These are phyloP conservation scores for Catharus fuscescens DNA, from an alignment of 2,113 vertebrate genomes.

Conservation along the genomic window DNA sequence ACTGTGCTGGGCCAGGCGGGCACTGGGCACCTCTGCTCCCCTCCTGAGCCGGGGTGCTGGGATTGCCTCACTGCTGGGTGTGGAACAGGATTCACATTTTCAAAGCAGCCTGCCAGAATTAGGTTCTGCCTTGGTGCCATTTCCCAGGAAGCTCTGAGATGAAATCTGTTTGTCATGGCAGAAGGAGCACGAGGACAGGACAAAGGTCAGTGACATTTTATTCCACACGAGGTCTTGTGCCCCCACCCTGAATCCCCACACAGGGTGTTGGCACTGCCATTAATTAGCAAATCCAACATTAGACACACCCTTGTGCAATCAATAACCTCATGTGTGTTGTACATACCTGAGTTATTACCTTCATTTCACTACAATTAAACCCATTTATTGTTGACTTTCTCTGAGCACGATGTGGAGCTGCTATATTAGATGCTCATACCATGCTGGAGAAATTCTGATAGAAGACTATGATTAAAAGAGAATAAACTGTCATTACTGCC, in stretches of 20 bases:
- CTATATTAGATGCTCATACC: background rate
- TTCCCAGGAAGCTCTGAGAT: constrained; percentile 1
- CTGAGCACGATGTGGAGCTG: accelerated
- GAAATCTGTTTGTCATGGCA: background rate
- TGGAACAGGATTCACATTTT: background rate
- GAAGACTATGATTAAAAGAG: background rate
- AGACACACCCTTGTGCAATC: background rate
- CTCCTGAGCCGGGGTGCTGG: accelerated
- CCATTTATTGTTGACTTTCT: background rate
- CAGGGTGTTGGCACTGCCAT: background rate
- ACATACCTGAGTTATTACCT: background rate
- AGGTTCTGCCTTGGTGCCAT: background rate
- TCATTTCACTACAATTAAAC: constrained; percentile 23
- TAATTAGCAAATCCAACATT: background rate
- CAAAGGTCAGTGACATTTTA: background rate
- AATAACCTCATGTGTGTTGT: background rate
- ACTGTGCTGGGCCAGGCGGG: background rate
- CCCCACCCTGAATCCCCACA: background rate
- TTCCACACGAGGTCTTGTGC: background rate
- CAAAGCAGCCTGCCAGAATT: background rate
- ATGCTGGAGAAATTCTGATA: background rate
- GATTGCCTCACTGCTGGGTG: background rate
- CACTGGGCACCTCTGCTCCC: background rate
- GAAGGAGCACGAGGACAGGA: background rate
- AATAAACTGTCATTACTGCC: background rate